Percentiles rank a stretch among this genome's conserved stretches.
Conservation (phyloP, 2,797 vertebrate genomes). For the Benthosema pterotum region DNA sequence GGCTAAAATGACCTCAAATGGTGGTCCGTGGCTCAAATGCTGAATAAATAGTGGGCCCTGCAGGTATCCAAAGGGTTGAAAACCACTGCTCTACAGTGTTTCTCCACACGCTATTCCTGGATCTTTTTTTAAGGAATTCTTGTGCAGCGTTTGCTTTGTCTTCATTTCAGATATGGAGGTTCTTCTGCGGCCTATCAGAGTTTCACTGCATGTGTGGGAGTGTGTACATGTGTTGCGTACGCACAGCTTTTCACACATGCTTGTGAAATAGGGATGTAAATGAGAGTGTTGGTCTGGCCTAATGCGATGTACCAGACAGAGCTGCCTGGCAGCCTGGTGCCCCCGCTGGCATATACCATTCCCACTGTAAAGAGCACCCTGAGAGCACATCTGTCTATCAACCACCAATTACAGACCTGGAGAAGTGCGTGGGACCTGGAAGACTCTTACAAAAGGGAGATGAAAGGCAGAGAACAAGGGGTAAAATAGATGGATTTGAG, state of each 20-base stretch:
- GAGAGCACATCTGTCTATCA: constrained; percentile 36
- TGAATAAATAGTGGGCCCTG: no score
- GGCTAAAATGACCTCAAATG: no score
- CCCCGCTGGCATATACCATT: constrained; percentile 29
- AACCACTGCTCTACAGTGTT: constrained; percentile 4
- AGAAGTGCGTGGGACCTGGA: not conserved
- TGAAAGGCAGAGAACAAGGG: constrained; percentile 13
- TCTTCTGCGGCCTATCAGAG: constrained; percentile 47
- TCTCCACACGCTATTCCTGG: constrained; percentile 27
- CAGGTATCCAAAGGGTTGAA: no score
- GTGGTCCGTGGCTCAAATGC: no score
- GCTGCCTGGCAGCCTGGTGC: constrained; percentile 33
- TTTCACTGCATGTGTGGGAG: not conserved
- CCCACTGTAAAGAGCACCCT: not conserved
- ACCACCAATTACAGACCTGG: constrained; percentile 23
- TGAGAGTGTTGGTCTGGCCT: constrained; percentile 18
- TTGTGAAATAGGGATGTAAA: constrained; percentile 41
- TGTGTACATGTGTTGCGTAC: constrained; percentile 8
- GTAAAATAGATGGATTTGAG: constrained; percentile 13
- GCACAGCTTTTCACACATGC: constrained; percentile 7
- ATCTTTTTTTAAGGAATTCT: constrained; percentile 45
- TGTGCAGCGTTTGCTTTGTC: constrained; percentile 35
- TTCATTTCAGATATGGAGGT: constrained; percentile 30
- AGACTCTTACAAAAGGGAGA: not conserved
- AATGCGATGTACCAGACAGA: constrained; percentile 15